Conservation (phyloP, 2,113 vertebrate genomes). For the Desmodus rotundus region DNA sequence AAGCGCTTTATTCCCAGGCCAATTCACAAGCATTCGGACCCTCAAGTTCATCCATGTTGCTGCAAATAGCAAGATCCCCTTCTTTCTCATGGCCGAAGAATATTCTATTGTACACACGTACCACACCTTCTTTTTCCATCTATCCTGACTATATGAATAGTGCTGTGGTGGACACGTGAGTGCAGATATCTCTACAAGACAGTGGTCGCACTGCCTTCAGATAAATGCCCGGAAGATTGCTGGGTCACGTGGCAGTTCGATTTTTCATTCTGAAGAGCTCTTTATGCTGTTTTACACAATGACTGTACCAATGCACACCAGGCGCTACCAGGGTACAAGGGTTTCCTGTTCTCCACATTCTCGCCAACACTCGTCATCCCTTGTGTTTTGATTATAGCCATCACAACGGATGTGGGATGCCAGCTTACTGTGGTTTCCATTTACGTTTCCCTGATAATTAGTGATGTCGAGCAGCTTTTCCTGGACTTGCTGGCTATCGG, state of each 20-base stretch:
- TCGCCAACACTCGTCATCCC: neutral
- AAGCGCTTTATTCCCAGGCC: neutral
- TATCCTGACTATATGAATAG: neutral
- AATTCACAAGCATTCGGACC: neutral
- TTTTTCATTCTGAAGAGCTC: neutral
- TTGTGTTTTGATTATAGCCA: neutral
- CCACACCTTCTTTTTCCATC: neutral
- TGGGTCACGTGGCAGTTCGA: neutral
- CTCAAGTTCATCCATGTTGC: neutral
- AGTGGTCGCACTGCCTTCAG: neutral
- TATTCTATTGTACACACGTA: neutral
- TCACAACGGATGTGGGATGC: neutral
- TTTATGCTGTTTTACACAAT: neutral
- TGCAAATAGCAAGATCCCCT: neutral
- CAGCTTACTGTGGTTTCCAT: neutral
- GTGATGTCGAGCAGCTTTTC: neutral
- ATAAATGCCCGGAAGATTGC: neutral
- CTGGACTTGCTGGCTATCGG: neutral
- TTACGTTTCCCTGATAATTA: neutral
- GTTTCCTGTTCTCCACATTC: neutral
- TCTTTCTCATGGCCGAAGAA: neutral
- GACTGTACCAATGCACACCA: too few species aligned
- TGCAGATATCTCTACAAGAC: neutral
- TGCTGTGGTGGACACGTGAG: neutral
- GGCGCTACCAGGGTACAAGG: neutral